Evolutionary conservation across 2,113 vertebrate species (phyloP), one percentile per base, ranked within the genome.

Genomic region (Hydropotes inermis): DNA sequence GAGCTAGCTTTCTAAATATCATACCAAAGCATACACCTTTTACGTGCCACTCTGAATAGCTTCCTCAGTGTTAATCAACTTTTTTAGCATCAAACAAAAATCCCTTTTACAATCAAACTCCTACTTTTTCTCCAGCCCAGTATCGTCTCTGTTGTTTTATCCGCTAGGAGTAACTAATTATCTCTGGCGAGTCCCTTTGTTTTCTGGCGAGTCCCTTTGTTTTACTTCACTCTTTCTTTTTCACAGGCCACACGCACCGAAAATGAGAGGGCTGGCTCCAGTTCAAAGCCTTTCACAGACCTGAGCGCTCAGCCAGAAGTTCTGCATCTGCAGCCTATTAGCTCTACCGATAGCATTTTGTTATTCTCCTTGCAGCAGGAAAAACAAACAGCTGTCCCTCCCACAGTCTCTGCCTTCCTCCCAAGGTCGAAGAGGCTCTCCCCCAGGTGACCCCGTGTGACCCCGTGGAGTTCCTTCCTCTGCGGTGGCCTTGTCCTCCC

Each of bases 311-410:
- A 55, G 98, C 43, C 85, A 74, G 92, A 67, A 83, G 60, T 7
- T 47, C 52, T 67, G 84, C 93, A 95, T 95, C 97, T 98, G 98
- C 36, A 86, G 91, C 12, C 95, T 28, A 95, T 97, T 96, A 97
- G 94, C 90, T 50, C 79, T 89, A 60, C 92, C 9, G 93, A n/a
- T 89, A 16, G 43, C 97, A 96, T 97, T 96, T 74, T 96, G 96
- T 96, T 97, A 89, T 96, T 81, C 96, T 88, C 94, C 83, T 84
- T 52, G 81, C 57, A 78, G 87, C 91, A 97, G 93, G 93, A 93
- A 95, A 97, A 98, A 95, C 95, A 97, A 97, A 97, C 95, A 96
- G 93, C 89, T 91, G 91, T 87, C 85, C 95, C 97, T 97, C 96
- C 96, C 96, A 94, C 96, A 95, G 92, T 50, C 92, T 87, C 55